phyloP scores from a whole-genome alignment of 2,797 vertebrate species.

The Myotis findleyi region DNA sequence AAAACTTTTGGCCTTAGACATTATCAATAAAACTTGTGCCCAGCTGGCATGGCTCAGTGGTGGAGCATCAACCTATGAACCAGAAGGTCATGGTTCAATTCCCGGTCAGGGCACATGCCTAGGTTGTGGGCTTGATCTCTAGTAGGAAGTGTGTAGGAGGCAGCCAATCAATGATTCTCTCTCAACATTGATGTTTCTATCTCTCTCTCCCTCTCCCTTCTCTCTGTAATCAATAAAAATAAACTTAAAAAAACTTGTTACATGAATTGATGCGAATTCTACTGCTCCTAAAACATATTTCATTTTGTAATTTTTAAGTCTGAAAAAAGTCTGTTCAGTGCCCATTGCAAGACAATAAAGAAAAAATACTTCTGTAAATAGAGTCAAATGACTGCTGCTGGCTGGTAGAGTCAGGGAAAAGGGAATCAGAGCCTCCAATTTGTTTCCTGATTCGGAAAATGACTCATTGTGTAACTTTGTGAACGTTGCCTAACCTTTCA shows the following conservation, averaged over 20 bases:
- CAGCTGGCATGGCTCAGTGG: too few species aligned
- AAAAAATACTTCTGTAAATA: slow-evolving; percentile 54
- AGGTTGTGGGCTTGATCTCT: too few species aligned
- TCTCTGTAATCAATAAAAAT: too few species aligned
- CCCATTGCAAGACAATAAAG: neutral
- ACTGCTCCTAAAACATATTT: neutral
- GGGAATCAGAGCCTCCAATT: slow-evolving; percentile 49
- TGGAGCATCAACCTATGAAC: too few species aligned
- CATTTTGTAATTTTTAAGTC: slow-evolving; percentile 50
- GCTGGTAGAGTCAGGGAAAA: slow-evolving; percentile 62
- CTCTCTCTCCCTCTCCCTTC: too few species aligned
- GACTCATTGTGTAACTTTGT: slow-evolving; percentile 73
- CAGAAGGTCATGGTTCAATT: too few species aligned
- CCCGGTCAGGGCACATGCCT: too few species aligned
- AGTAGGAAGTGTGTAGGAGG: too few species aligned
- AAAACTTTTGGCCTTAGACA: neutral
- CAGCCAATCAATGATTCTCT: too few species aligned
- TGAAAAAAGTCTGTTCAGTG: slow-evolving; percentile 35
- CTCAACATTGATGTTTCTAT: too few species aligned
- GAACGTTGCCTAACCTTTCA: slow-evolving; percentile 72
- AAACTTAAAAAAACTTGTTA: neutral
- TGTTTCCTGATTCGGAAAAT: slow-evolving; percentile 80
- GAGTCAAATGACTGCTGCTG: slow-evolving; percentile 1
- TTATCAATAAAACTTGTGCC: neutral
- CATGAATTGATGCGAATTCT: neutral